Conservation (phyloP, 2,888 invertebrate genomes). For the Acanthosepion esculentum region DNA sequence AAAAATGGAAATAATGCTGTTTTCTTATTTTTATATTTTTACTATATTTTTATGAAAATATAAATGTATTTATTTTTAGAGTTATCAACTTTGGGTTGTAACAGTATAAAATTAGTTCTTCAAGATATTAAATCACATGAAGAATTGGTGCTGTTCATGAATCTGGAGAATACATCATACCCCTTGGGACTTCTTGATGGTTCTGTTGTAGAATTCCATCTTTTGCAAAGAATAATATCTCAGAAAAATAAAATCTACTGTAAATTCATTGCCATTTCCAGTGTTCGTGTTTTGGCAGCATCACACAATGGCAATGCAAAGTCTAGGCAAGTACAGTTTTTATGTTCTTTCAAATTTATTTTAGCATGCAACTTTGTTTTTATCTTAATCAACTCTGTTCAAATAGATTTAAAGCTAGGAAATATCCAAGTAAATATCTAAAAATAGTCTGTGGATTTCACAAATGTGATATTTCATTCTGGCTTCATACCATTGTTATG, state of each 20-base stretch:
- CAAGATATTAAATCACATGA: constrained; percentile 46
- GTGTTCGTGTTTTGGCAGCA: constrained; percentile 51
- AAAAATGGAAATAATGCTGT: too few species aligned
- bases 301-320: constrained; percentile 35
- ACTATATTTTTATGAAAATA: not conserved
- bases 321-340: not conserved
- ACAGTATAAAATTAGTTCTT: constrained; percentile 52
- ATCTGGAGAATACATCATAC: constrained; percentile 54
- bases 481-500: too few species aligned
- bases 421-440: too few species aligned
- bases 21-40: too few species aligned
- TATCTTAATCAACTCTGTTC: not conserved
- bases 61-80: constrained; percentile 47
- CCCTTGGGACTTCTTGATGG: constrained; percentile 60
- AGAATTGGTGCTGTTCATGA: constrained; percentile 57
- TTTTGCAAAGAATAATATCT: constrained; percentile 58
- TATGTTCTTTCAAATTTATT: too few species aligned
- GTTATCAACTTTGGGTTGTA: constrained; percentile 51
- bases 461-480: too few species aligned
- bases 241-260: constrained; percentile 58
- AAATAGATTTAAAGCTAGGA: too few species aligned
- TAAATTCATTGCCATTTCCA: constrained; percentile 58
- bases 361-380: not conserved
- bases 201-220: constrained; percentile 53
- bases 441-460: too few species aligned